A percentile compares a stretch with the other conserved stretches of the same genome.
These are phyloP conservation scores for Pipistrellus kuhlii DNA, from an alignment of 2,797 vertebrate genomes.

Conservation along the genomic window DNA sequence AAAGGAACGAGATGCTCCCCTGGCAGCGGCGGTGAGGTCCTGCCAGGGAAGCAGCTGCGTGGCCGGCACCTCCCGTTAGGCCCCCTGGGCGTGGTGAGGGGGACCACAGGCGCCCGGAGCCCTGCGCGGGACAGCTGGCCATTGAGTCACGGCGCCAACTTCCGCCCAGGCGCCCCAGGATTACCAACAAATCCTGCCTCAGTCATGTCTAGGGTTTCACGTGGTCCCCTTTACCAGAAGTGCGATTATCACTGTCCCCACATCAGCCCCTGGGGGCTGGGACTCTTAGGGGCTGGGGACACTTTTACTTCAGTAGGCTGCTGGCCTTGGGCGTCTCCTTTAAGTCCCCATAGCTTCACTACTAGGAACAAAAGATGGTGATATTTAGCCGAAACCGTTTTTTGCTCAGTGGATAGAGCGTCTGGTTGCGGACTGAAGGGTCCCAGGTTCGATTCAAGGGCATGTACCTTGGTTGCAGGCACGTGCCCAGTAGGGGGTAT, in stretches of 20 bases:
- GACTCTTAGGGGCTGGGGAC: slow-evolving; percentile 42
- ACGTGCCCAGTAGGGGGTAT: no score
- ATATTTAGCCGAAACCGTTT: no score
- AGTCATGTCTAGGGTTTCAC: slow-evolving; percentile 72
- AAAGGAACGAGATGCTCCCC: neutral
- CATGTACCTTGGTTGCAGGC: no score
- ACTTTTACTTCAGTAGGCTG: slow-evolving; percentile 37
- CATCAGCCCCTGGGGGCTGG: neutral
- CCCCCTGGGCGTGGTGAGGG: neutral
- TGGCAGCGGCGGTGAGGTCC: neutral
- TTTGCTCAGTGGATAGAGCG: no score
- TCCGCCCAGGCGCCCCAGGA: neutral
- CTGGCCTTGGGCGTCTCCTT: neutral
- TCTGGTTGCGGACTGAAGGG: no score
- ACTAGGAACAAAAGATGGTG: neutral
- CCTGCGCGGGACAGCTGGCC: slow-evolving; percentile 49
- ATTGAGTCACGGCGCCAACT: slow-evolving; percentile 72
- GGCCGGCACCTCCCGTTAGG: neutral
- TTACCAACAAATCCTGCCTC: slow-evolving; percentile 38
- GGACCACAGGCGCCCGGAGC: neutral
- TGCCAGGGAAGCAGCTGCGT: neutral
- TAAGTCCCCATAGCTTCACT: neutral
- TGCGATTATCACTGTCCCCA: slow-evolving; percentile 58
- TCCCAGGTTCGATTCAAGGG: no score
- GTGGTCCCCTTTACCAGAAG: slow-evolving; percentile 75